Evolutionary conservation across 2,797 vertebrate genomes (phyloP), one percentile per base, ranked within the genome.

Genomic region (Platyrinchus mystaceus): DNA sequence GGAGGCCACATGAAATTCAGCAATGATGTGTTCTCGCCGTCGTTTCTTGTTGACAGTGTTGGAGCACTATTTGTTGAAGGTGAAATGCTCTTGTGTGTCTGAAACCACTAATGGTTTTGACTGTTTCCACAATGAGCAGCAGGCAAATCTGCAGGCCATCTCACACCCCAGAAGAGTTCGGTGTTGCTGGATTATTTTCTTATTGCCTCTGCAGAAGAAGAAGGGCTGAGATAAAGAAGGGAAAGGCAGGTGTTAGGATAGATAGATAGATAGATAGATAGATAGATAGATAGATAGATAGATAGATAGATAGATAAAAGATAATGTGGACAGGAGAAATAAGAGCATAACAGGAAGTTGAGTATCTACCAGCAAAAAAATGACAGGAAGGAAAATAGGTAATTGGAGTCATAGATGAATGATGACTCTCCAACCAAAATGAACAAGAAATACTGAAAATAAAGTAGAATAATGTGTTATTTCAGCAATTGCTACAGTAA

Each of bases 1-100:
- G 10, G 80, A 44, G 63, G 63, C 63, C 49, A 13, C 0, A 27
- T 19, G 66, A 50, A 74, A 34, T 34, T 44, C 26, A 15, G n/a
- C 70, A 70, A 27, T 24, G 13, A 77, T 4, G 30, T 0, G 0
- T 64, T 84, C 70, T 9, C 12, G 4, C 8, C 0, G 0, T 20
- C 0, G 0, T 28, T 60, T 47, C 37, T 28, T 32, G 18, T 22
- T 50, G 59, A 19, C 20, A 19, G 16, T 26, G 41, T 43, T 28
- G 55, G 64, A 62, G 46, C 37, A 7, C 13, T 37, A 1, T 12
- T 37, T 66, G 52, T 27, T 43, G 60, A 59, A 67, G 76, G 55
- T 50, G 49, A 70, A 82, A 78, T 12, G 34, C 15, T 67, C 26
- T 30, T 15, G 12, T 66, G 20, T 83, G 80, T 63, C 49, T 28